Conservation (phyloP, 2,113 vertebrate genomes). For the Zosterops lateralis region DNA sequence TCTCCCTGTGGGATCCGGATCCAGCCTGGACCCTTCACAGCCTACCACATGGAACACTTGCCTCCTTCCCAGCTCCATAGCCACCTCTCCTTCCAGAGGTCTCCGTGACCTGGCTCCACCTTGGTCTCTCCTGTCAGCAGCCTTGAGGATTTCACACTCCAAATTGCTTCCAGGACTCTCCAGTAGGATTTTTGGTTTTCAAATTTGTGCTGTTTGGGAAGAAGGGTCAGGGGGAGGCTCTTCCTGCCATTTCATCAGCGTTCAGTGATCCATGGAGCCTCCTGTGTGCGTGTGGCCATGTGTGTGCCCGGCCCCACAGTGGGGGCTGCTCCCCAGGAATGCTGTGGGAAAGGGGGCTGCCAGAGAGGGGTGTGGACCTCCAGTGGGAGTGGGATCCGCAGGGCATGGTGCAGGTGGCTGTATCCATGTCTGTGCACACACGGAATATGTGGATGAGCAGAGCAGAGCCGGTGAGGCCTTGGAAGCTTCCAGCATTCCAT, state of each 20-base stretch:
- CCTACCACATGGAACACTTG: not conserved
- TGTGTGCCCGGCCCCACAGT: fast-evolving
- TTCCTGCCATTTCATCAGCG: not conserved
- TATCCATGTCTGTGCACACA: not conserved
- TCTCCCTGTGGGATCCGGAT: not conserved
- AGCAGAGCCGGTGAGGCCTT: fast-evolving
- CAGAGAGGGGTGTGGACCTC: not conserved
- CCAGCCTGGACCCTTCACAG: not conserved
- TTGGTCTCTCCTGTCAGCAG: not conserved
- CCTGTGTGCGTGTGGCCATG: fast-evolving
- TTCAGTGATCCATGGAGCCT: not conserved
- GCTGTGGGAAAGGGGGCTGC: not conserved
- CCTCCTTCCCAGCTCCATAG: not conserved
- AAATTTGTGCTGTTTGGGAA: not conserved
- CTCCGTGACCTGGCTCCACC: not conserved
- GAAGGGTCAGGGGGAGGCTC: not conserved
- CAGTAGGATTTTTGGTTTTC: not conserved
- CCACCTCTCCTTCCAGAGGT: not conserved
- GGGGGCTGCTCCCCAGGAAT: not conserved
- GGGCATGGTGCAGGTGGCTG: not conserved
- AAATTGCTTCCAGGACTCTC: not conserved
- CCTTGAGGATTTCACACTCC: not conserved
- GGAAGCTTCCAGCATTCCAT: not conserved
- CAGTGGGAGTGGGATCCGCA: not conserved
- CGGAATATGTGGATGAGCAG: fast-evolving